Base-by-base conservation (phyloP, 2,888 invertebrate genomes). In the Limnephilus marmoratus region DNA sequence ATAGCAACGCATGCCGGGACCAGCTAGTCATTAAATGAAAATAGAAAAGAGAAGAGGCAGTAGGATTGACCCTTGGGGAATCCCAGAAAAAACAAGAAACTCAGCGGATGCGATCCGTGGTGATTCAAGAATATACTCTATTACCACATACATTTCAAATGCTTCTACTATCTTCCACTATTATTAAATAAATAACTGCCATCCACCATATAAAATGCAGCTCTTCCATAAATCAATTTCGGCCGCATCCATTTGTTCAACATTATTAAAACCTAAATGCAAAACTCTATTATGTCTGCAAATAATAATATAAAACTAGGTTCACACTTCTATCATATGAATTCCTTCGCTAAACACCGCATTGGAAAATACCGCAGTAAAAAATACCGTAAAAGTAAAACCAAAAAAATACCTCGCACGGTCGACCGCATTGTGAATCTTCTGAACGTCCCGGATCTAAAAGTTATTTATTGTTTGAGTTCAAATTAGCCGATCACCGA, bases 371-470 rank as follows among this genome's bases (percentile, higher is more conserved):
- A 68, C 68, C 24, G 68, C 68, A 68, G 11, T 68, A 68, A 68
- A 68, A 53, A 68, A 68, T 24, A 68, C 68, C n/a, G 68, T 68
- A 68, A 68, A 24, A 9, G 24, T 7, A n/a, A 68, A 53, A 53
- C 49, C 13, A 68, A 68, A 68, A 68, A n/a, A n/a, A n/a, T n/a
- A 9, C 9, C 24, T 49, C 15, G 24, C 68, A 24, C n/a, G 68
- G 68, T 68, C 68, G 68, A 68, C 68, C 68, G 68, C 68, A 68
- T 68, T 68, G 68, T 68, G 68, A 68, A 68, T 68, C 68, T 68
- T 68, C n/a, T n/a, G 9, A 68, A n/a, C 68, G 24, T 68, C 68
- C 68, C 68, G 68, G 68, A 68, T 68, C 68, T 68, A 68, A 24
- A 68, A 68, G 24, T 9, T 68, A 68, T 68, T 68, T 68, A 68